Evolutionary conservation across 1,140 invertebrate species (phyloP), one percentile per base, ranked within the genome.

Genomic region (Drosophila dunni): DNA sequence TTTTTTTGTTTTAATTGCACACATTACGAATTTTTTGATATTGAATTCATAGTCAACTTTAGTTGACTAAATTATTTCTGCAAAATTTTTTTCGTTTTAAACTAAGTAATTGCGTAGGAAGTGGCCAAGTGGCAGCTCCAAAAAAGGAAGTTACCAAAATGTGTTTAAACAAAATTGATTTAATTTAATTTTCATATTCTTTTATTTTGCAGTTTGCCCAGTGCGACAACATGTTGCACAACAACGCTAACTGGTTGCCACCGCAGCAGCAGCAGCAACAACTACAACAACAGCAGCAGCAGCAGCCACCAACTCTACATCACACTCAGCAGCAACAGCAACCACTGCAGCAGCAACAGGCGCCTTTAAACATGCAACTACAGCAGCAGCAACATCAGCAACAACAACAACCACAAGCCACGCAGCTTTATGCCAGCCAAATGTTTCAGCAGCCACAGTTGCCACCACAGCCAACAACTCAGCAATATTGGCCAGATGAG

Each of bases 201-300:
- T n/a, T 42, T 60, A 0, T 13, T 46, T 54, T 67, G 17, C 42
- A 62, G 56, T 45, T 48, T 51, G 61, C 54, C 36, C 36, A 64
- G 38, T 45, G 79, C 40, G 45, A 68, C 71, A 77, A 86, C 24
- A 86, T 86, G 82, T 82, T 86, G 82, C 83, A 88, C 76, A 86
- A 86, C 42, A 86, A 86, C 67, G 75, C 79, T 29, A 71, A 78
- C 29, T 86, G 82, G 82, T 76, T 76, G 62, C 82, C 79, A 60
- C 83, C 82, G 11, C 82, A 69, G 44, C 81, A 53, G 11, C 81
- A 63, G 10, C 72, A 71, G 0, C 80, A 70, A 38, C 36, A 56
- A 15, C 60, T 29, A 10, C 57, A 58, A 10, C 58, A 45, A 20
- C 69, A 46, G 10, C 63, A 63, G 3, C 68, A 73, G 36, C 76